Conservation (phyloP, 2,888 invertebrate species). For the Morinoia aosen region DNA sequence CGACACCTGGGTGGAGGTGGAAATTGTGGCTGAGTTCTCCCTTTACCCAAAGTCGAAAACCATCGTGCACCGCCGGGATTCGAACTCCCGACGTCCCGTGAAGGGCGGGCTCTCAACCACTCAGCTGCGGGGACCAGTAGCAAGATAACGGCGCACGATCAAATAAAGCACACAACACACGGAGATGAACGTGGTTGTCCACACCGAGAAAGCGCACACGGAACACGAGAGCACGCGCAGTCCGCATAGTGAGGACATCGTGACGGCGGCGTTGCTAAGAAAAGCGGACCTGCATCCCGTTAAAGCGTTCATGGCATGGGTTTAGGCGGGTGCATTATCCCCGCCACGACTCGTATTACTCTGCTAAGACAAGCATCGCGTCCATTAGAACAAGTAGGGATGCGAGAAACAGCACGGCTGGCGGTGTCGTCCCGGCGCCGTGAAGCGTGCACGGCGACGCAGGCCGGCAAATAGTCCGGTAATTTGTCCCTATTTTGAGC, state of each 20-base stretch:
- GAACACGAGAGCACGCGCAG: background rate
- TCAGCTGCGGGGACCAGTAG: too few relatives aligned
- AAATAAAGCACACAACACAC: too few relatives aligned
- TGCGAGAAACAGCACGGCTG: background rate
- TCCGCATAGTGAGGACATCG: background rate
- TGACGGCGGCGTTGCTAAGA: background rate
- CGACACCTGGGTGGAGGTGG: too few relatives aligned
- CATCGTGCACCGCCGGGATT: too few relatives aligned
- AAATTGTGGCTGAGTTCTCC: too few relatives aligned
- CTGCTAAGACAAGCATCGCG: background rate
- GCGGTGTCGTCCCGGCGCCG: background rate
- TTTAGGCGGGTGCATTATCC: background rate
- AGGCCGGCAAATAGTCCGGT: background rate
- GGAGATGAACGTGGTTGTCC: too few relatives aligned
- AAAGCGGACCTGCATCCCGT: background rate
- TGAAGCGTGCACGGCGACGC: background rate
- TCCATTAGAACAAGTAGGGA: background rate
- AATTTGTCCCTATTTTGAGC: background rate
- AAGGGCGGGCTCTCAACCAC: too few relatives aligned
- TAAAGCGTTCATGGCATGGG: background rate
- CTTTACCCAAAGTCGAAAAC: too few relatives aligned
- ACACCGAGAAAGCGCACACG: too few relatives aligned
- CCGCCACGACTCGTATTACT: background rate
- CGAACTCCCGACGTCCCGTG: too few relatives aligned
- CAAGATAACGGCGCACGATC: too few relatives aligned